These are phyloP conservation scores for Sarcophaga subvicina DNA, from an alignment of 2,888 invertebrate species.

Conservation along the genomic window DNA sequence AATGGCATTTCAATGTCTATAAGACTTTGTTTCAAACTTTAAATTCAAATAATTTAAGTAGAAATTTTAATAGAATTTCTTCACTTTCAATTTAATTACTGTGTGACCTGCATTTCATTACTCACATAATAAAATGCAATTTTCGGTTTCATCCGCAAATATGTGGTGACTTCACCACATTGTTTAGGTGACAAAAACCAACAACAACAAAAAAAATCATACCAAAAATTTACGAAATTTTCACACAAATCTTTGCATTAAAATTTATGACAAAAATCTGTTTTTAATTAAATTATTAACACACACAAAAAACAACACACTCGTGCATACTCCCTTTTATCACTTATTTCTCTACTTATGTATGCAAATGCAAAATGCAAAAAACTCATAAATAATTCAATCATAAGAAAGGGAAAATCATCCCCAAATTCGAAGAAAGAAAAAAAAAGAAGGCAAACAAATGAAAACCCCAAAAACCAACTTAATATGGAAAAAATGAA, in stretches of 20 bases:
- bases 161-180: too few species aligned
- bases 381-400: background rate
- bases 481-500: background rate
- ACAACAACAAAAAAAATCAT: too few species aligned
- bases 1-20: too few species aligned
- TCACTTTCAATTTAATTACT: too few species aligned
- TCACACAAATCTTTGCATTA: background rate
- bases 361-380: background rate
- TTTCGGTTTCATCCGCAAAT: too few species aligned
- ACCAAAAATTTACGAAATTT: too few species aligned
- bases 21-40: too few species aligned
- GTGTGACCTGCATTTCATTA: too few species aligned
- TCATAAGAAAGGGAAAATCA: background rate
- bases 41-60: too few species aligned
- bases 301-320: background rate
- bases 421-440: background rate
- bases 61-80: too few species aligned
- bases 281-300: constrained; percentile 47
- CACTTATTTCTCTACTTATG: background rate
- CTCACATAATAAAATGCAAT: too few species aligned
- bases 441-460: background rate
- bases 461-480: background rate
- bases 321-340: background rate
- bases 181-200: too few species aligned
- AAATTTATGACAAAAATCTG: constrained; percentile 47